Evolutionary conservation across 1,140 invertebrate species (phyloP), one percentile per base, ranked within the genome.

Genomic region (Aphaenogaster floridana): DNA sequence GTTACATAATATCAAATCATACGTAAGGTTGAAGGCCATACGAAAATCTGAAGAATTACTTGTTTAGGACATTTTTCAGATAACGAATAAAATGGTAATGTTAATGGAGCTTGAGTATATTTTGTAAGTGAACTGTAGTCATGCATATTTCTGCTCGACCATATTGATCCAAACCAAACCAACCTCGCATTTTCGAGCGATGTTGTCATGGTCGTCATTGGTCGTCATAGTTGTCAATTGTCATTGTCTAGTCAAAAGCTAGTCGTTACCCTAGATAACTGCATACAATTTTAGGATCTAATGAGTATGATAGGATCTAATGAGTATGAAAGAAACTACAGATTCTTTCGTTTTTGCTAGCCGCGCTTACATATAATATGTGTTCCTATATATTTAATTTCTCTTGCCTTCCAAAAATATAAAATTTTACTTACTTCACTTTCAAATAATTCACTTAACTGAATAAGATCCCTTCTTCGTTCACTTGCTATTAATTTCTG

Each of bases 361-460:
- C 64, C 28, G 59, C 1, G 9, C 8, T 68, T 69, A 69, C 0
- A 50, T 6, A 69, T 69, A 45, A 7, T 68, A 9, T 45, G 5
- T 54, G n/a, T 57, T 45, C 15, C 5, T 48, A 3, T 50, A 48
- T 28, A 50, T 21, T 17, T 34, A 4, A 42, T 66, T 50, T 3
- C 11, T 69, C n/a, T 48, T 50, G 42, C 66, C 42, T 69, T 50
- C 21, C 66, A 50, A 69, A 69, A 50, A 50, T 69, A 50, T 15
- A 69, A 69, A 69, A 8, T 6, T 48, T 13, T 15, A 61, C 28
- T 34, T 59, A 68, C 45, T 50, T 69, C 5, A 45, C n/a, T 69
- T 48, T 28, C 3, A 66, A 0, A 5, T 66, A 3, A 28, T 69
- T 48, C 1, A 17, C 6, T 69, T 45, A 48, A 28, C 9, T 21